Conservation (phyloP, 2,113 vertebrate species). For the Chaetops frenatus region DNA sequence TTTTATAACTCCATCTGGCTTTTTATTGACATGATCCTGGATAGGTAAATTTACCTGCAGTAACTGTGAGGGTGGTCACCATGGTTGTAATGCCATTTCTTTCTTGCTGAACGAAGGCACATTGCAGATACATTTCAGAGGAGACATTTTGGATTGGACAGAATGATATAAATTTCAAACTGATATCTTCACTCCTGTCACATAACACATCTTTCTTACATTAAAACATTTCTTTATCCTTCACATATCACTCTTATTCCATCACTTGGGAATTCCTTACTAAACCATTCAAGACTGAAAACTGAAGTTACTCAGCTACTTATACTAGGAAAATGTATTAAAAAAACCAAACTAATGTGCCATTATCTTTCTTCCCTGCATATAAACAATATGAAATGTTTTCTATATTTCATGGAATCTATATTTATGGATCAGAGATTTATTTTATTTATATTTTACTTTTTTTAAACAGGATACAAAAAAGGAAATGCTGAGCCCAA, state of each 20-base stretch:
- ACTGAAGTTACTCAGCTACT: not conserved
- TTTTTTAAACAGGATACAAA: not conserved
- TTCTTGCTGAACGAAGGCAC: not conserved
- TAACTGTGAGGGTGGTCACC: not conserved
- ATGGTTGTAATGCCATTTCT: not conserved
- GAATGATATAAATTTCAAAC: not conserved
- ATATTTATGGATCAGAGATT: conserved; percentile 14
- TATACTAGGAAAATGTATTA: not conserved
- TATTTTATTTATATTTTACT: not conserved
- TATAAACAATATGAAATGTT: not conserved
- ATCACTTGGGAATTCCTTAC: conserved; percentile 4
- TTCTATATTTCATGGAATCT: not conserved
- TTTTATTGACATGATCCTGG: not conserved
- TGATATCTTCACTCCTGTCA: not conserved
- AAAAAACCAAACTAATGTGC: not conserved
- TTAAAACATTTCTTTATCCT: not conserved
- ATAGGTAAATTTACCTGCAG: not conserved
- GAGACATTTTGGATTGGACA: not conserved
- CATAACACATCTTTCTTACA: conserved; percentile 3
- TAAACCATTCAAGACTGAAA: conserved; percentile 29
- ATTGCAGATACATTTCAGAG: not conserved
- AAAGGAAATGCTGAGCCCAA: not conserved
- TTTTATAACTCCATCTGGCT: not conserved
- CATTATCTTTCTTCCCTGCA: not conserved
- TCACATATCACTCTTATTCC: not conserved